These are phyloP conservation scores for Vultur gryphus DNA, from an alignment of 2,797 vertebrate genomes.

Conservation along the genomic window DNA sequence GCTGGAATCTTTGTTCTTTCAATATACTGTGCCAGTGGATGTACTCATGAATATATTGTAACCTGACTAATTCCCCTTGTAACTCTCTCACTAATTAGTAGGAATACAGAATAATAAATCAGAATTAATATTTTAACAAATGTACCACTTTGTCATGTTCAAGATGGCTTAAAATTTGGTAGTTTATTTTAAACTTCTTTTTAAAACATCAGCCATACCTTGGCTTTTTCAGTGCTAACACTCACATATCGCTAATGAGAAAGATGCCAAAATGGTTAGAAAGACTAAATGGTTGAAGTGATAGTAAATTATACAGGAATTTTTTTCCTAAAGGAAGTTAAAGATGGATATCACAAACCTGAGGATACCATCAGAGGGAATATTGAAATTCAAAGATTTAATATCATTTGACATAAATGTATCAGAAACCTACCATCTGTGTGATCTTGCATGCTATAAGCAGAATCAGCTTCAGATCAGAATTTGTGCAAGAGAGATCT, in stretches of 20 bases:
- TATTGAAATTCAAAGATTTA: neutral
- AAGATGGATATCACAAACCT: neutral
- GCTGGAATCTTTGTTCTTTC: neutral
- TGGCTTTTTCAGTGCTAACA: neutral
- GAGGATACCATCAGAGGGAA: neutral
- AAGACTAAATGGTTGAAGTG: neutral
- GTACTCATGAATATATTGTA: neutral
- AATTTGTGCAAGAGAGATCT: neutral
- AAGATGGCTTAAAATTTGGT: neutral
- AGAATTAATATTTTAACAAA: neutral
- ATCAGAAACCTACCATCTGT: neutral
- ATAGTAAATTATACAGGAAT: neutral
- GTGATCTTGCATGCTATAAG: neutral
- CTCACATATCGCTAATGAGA: neutral
- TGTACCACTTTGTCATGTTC: neutral
- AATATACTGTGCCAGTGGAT: neutral
- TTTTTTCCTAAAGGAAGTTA: neutral
- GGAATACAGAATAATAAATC: neutral
- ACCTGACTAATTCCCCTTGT: neutral
- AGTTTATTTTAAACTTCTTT: neutral
- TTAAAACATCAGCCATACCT: neutral
- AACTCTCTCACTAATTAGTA: neutral
- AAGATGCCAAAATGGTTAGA: neutral
- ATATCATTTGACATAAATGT: neutral
- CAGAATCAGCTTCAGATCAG: neutral